Conservation (phyloP, 2,797 vertebrate genomes). For the Arremon brunneinucha region DNA sequence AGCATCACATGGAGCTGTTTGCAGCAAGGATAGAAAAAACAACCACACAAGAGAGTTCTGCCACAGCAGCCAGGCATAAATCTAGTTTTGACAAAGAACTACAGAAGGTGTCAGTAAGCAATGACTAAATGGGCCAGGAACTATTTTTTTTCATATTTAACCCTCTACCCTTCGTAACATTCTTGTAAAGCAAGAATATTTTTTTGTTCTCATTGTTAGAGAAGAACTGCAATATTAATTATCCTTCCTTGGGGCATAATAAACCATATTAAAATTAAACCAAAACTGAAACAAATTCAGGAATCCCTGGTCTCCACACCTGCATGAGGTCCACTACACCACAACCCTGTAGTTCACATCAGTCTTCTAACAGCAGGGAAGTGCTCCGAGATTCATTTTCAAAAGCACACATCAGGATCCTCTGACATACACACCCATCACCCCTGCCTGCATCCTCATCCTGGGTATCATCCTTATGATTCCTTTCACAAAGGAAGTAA, state of each 20-base stretch:
- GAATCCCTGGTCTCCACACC: neutral
- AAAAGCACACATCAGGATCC: neutral
- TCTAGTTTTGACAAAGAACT: neutral
- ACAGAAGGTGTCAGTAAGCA: neutral
- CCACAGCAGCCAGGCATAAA: neutral
- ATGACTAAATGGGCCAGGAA: neutral
- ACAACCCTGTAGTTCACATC: neutral
- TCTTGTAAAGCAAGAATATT: neutral
- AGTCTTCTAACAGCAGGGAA: neutral
- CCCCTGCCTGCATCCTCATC: neutral
- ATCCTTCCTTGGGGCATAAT: neutral
- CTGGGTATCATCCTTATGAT: neutral
- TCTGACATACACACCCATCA: accelerated
- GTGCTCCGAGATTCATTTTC: neutral
- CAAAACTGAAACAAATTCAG: neutral
- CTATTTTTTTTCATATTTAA: neutral
- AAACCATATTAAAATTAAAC: neutral
- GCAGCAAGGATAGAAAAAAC: neutral
- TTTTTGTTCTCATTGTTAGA: neutral
- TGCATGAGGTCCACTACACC: accelerated
- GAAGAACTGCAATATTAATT: neutral
- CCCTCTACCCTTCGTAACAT: neutral
- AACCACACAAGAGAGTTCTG: neutral
- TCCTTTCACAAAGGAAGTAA: neutral
- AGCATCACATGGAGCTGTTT: neutral